phyloP scores from a whole-genome alignment of 2,113 vertebrate genomes.

The Cisticola juncidis region DNA sequence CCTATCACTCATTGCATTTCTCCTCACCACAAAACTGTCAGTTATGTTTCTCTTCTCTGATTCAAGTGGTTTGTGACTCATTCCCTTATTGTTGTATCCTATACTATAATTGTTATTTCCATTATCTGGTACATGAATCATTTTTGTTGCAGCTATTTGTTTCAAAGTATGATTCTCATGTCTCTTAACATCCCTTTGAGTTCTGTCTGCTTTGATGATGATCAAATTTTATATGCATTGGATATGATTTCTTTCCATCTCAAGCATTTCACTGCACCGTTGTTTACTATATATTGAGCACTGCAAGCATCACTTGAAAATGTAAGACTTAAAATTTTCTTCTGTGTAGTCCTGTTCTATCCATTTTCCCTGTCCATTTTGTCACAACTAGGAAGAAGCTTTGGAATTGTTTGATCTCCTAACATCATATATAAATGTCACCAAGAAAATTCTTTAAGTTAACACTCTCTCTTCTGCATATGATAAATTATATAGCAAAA shows the following conservation, averaged over 20 bases:
- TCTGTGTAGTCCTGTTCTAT: not conserved
- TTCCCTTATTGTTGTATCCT: not conserved
- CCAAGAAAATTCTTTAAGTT: not conserved
- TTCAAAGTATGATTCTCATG: not conserved
- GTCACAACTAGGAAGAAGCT: not conserved
- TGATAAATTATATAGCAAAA: not conserved
- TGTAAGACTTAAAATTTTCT: not conserved
- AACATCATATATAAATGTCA: not conserved
- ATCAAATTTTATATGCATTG: conserved; percentile 1
- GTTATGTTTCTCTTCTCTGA: not conserved
- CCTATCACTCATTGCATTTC: not conserved
- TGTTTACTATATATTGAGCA: not conserved
- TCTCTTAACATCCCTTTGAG: conserved; percentile 30
- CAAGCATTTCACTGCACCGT: not conserved
- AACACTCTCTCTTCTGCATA: not conserved
- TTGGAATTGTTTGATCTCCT: not conserved
- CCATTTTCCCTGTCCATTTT: not conserved
- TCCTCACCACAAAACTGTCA: not conserved
- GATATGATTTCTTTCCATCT: not conserved
- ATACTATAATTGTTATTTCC: conserved; percentile 57
- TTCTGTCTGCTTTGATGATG: not conserved
- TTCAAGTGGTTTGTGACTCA: conserved; percentile 45
- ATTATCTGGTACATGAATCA: conserved; percentile 51
- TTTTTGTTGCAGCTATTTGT: conserved; percentile 39
- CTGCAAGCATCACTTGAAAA: not conserved